Base-by-base conservation (phyloP, 2,888 invertebrate genomes). In the Apodemia zela region DNA sequence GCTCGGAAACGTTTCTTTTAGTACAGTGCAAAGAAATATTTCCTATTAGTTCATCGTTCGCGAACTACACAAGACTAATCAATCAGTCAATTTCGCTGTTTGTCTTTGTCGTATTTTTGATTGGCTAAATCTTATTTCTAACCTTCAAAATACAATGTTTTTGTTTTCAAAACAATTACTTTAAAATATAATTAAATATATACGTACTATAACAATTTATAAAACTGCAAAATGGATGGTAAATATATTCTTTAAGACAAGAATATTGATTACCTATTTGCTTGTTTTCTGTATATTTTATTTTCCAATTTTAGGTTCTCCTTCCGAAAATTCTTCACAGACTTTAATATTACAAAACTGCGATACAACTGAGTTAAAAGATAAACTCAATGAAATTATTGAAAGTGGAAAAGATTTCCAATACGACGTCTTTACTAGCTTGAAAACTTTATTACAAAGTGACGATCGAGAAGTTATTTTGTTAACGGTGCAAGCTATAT, bases 401-500 rank as follows among this genome's bases (percentile, higher is more conserved):
- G 73, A 78, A 66, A 75, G 81, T 63, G 91, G 89, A 35, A 85
- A 86, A 76, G 84, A 87, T 70, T 89, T 92, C 64, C 85, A 92
- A 73, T 85, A 85, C 68, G 86, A 89, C 71, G 86, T 92, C 65
- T 85, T 86, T 11, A 75, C 86, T 3, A 84, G 90, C 68, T 73
- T 93, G 29, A 85, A 85, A 73, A 76, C 81, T 2, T 78, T 93
- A 68, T 69, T 93, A 54, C 80, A 74, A 29, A 83, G 76, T 69
- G 89, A 86, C 61, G 91, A 93, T 69, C 82, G 81, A 68, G 92
- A 92, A 66, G 92, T 94, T 38, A 86, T 93, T 61, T 83, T 90
- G 66, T 81, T 94, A 67, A 93, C 94, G 25, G 93, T 95, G 17
- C 94, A 96, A 85, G 94, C 95, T 29, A 93, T 96, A 66, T 97